These are phyloP conservation scores for Auanema freiburgensis DNA, from an alignment of 2,888 invertebrate species.

Conservation along the genomic window DNA sequence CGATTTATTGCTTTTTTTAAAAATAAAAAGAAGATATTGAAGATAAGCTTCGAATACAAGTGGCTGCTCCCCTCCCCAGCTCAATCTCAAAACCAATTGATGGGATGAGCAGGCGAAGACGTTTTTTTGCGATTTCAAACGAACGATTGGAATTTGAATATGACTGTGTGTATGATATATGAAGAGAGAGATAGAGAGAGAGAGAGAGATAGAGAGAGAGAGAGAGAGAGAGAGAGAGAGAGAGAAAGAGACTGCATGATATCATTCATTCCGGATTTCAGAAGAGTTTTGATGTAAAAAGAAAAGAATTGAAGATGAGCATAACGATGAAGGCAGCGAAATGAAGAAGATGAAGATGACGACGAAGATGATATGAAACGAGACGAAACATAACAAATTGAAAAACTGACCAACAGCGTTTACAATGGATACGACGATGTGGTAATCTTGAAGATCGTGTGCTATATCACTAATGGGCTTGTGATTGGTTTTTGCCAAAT, in stretches of 20 bases:
- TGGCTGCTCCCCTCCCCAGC: too few relatives aligned
- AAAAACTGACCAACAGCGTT: constrained; percentile 53
- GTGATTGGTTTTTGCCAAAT: constrained; percentile 38
- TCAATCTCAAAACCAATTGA: too few relatives aligned
- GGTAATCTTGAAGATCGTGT: constrained; percentile 52
- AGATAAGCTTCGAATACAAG: too few relatives aligned
- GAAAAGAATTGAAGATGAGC: background rate
- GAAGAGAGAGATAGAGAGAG: too few relatives aligned
- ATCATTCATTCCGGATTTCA: too few relatives aligned
- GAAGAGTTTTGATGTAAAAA: too few relatives aligned
- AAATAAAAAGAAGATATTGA: too few relatives aligned
- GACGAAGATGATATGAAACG: constrained; percentile 2
- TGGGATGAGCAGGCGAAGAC: too few relatives aligned
- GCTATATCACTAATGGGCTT: constrained; percentile 51
- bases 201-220: constrained; percentile 7
- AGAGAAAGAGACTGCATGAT: constrained; percentile 9
- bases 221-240: constrained; percentile 4
- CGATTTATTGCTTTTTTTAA: too few relatives aligned
- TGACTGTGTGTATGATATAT: too few relatives aligned
- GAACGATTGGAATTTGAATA: too few relatives aligned
- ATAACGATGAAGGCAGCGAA: constrained; percentile 4
- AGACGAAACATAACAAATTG: background rate
- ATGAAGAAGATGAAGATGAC: constrained; percentile 1
- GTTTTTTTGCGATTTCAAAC: too few relatives aligned
- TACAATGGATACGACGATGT: constrained; percentile 47